Evolutionary conservation across 2,888 invertebrate genomes (phyloP).

Genomic region (Entomobrya multifasciata): DNA sequence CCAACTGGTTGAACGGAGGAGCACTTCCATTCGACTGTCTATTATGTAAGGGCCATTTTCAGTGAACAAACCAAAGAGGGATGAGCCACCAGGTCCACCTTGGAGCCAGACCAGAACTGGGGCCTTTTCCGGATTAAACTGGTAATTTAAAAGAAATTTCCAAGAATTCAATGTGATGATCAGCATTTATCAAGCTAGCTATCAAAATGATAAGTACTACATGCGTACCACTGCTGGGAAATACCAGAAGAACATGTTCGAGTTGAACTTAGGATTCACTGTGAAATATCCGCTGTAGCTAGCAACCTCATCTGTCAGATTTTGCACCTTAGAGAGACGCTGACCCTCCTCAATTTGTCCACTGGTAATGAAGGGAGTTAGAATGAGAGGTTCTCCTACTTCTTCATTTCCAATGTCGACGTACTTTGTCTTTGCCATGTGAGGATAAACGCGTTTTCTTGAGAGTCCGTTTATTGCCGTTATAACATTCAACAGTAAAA

Average conservation of each 20-base stretch:
- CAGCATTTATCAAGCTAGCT: neutral
- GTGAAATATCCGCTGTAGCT: slow-evolving; percentile 78
- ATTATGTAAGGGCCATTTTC: slow-evolving; percentile 85
- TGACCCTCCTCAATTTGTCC: slow-evolving; percentile 87
- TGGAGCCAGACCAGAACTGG: slow-evolving; percentile 84
- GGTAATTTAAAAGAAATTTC: too few species aligned
- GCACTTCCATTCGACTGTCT: slow-evolving; percentile 83
- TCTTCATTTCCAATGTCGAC: neutral
- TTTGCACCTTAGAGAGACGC: slow-evolving; percentile 69
- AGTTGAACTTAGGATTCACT: slow-evolving; percentile 76
- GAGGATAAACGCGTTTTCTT: slow-evolving; percentile 60
- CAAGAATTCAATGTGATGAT: neutral
- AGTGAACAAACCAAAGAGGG: slow-evolving; percentile 84
- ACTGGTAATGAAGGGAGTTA: slow-evolving; percentile 88
- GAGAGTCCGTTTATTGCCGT: slow-evolving; percentile 40
- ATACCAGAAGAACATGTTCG: slow-evolving; percentile 79
- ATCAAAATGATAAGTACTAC: neutral
- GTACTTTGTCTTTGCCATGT: neutral
- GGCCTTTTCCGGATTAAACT: slow-evolving; percentile 80
- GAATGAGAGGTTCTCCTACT: slow-evolving; percentile 83
- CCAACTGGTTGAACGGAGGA: slow-evolving; percentile 85
- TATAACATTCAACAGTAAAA: neutral
- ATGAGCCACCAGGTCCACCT: slow-evolving; percentile 84
- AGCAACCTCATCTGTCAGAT: slow-evolving; percentile 76
- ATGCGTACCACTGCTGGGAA: slow-evolving; percentile 77